Conservation (phyloP, 2,797 vertebrate genomes). For the Saxicola maurus region DNA sequence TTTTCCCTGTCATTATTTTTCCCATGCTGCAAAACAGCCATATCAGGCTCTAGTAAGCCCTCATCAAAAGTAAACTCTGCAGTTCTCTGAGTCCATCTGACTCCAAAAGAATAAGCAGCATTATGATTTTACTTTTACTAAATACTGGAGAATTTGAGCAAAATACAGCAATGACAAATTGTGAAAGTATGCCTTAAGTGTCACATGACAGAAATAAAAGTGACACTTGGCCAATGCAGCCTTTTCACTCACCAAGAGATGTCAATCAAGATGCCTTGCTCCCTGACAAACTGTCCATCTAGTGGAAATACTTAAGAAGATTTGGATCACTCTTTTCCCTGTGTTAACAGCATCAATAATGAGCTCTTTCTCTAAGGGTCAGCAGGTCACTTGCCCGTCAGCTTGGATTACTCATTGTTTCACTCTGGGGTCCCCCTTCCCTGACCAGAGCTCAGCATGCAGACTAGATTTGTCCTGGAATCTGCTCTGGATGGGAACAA, state of each 20-base stretch:
- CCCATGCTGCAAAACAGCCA: background rate
- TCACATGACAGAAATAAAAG: background rate
- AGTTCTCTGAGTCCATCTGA: background rate
- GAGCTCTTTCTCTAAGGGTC: constrained; percentile 44
- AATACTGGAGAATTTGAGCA: background rate
- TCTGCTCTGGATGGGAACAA: background rate
- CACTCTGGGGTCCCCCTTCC: background rate
- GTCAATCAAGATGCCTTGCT: constrained; percentile 30
- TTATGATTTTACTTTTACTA: background rate
- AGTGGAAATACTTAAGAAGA: constrained; percentile 49
- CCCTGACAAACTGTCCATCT: constrained; percentile 2
- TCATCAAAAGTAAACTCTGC: background rate
- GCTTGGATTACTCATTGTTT: constrained; percentile 51
- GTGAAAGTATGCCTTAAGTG: background rate
- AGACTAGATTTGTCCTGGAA: background rate
- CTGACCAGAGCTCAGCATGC: background rate
- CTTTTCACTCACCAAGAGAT: constrained; percentile 20
- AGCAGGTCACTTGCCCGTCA: constrained; percentile 31
- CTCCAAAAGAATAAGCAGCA: background rate
- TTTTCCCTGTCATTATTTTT: background rate
- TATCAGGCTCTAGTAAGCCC: background rate
- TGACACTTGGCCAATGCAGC: background rate
- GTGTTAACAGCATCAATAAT: constrained; percentile 33
- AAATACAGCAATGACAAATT: background rate
- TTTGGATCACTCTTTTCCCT: constrained; percentile 35